These are phyloP conservation scores for Chascanopsetta lugubris DNA, from an alignment of 2,113 vertebrate genomes.

Conservation along the genomic window DNA sequence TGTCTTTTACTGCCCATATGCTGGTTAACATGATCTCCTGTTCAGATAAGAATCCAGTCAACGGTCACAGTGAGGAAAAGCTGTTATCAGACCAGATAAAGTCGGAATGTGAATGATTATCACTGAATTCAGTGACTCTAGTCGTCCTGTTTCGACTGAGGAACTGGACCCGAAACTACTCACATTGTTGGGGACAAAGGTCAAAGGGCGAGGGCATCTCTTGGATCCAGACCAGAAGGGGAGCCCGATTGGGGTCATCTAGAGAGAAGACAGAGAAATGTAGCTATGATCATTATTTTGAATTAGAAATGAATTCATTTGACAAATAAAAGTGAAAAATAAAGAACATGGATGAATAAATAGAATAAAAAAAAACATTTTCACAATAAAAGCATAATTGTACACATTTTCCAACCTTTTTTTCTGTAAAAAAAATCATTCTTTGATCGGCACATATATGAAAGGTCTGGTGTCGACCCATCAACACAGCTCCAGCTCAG, in stretches of 20 bases:
- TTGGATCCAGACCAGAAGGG: constrained; percentile 85
- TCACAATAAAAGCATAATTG: too few relatives aligned
- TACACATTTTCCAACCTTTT: too few relatives aligned
- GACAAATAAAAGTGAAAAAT: neutral
- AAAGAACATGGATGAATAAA: too few relatives aligned
- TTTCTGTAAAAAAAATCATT: too few relatives aligned
- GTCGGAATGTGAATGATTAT: constrained; percentile 46
- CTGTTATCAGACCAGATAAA: constrained; percentile 61
- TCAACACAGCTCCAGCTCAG: too few relatives aligned
- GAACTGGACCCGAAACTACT: constrained; percentile 59
- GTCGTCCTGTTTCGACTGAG: constrained; percentile 12
- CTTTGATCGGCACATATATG: too few relatives aligned
- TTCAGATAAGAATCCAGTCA: constrained; percentile 53
- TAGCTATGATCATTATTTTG: too few relatives aligned
- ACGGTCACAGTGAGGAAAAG: constrained; percentile 35
- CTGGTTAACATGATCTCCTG: constrained; percentile 17
- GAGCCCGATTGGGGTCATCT: constrained; percentile 79
- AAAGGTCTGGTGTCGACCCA: too few relatives aligned
- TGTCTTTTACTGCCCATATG: constrained; percentile 37
- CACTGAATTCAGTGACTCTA: constrained; percentile 21
- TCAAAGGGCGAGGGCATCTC: constrained; percentile 83
- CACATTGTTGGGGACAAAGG: constrained; percentile 81
- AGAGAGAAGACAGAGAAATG: constrained; percentile 31
- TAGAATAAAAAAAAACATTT: too few relatives aligned
- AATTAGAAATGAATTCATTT: too few relatives aligned